Base-by-base conservation (phyloP, 1,140 invertebrate species). In the Pogonomyrmex barbatus region DNA sequence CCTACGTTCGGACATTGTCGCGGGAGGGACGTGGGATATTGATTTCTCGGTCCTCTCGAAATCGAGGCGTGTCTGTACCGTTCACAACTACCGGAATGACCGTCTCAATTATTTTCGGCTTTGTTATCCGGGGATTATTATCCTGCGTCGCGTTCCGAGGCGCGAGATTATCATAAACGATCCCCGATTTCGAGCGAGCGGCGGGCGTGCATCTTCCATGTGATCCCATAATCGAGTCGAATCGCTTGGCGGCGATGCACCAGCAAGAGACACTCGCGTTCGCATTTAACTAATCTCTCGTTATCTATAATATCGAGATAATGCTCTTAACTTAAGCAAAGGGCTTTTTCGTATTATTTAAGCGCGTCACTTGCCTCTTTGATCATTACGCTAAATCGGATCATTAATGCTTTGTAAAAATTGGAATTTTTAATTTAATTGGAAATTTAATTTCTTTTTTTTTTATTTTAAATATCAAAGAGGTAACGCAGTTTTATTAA, bases 1-100 rank as follows among this genome's bases (percentile, higher is more conserved):
- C 9, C 79, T 75, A 79, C 60, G 45, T 75, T 75, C 70, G 77
- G 82, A 88, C 60, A 88, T 62, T 81, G 54, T 85, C 70, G 47
- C 33, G n/a, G 33, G 47, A 84, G n/a, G n/a, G 65, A 54, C 87
- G 52, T 77, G 77, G 45, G 68, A 76, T 88, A 89, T 89, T 77
- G 88, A 89, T 89, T 89, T 86, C 87, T 88, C 30, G 56, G 58
- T 47, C 24, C 33, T 24, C 42, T 50, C 56, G 77, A 75, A 68
- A 24, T 24, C 2, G 54, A 81, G 54, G 8, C 54, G 39, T 84
- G 56, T 47, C 60, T 56, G 45, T 52, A 88, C 5, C 52, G 58
- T 65, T 85, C 68, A 56, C 6, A 77, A 71, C 10, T 0, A 24
- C 24, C 24, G 47, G 83, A 88, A 63, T 65, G 14, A 88, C 8